These are phyloP conservation scores for pig (Sus scrofa) DNA, from an alignment of 2,113 vertebrate genomes.

Conservation along the genomic window T2T-Sscrofa CM000830.6:41872001-41872500, in stretches of 20 bases:
- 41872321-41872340: constrained; percentile 29
- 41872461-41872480: not conserved
- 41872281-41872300: not conserved
- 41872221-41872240: not conserved
- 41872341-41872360: no score
- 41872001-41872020: not conserved
- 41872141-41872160: constrained; percentile 20
- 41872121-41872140: not conserved
- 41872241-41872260: not conserved
- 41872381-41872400: not conserved
- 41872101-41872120: not conserved
- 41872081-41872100: constrained; percentile 25
- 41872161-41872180: not conserved
- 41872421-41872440: not conserved
- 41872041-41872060: not conserved
- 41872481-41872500: constrained; percentile 9
- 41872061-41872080: constrained; percentile 3
- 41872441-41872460: constrained; percentile 7
- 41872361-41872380: not conserved
- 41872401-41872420: not conserved
- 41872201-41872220: not conserved
- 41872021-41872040: not conserved
- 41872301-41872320: not conserved
- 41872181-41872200: not conserved
- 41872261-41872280: not conserved